Percentiles rank a stretch among this genome's conserved stretches.
Conservation (phyloP, 2,113 vertebrate species). For the Geothlypis trichas region DNA sequence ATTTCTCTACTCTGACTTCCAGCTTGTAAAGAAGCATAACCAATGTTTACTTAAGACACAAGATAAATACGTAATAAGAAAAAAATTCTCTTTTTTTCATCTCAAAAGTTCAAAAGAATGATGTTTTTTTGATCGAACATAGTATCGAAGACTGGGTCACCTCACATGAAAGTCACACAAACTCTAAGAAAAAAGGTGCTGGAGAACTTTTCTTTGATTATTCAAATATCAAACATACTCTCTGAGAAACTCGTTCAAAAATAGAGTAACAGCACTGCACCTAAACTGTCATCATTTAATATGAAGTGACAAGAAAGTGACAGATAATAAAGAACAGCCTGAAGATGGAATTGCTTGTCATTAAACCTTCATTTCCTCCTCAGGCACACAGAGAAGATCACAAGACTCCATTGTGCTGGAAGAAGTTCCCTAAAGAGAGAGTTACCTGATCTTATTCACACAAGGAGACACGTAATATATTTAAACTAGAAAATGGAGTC, state of each 20-base stretch:
- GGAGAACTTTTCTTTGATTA: constrained; percentile 4
- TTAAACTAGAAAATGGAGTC: background rate
- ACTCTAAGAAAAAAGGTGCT: background rate
- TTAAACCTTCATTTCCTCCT: background rate
- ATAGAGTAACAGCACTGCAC: background rate
- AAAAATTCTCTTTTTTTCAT: background rate
- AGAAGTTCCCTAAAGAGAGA: background rate
- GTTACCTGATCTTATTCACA: background rate
- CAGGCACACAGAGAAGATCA: background rate
- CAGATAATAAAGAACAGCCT: background rate
- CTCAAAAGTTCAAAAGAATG: background rate
- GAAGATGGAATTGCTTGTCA: background rate
- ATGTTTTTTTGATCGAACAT: background rate
- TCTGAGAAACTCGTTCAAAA: background rate
- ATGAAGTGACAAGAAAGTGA: constrained; percentile 8
- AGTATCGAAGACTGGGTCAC: background rate
- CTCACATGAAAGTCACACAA: background rate
- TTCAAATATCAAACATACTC: background rate
- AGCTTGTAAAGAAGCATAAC: background rate
- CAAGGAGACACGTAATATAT: background rate
- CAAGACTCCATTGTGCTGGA: background rate
- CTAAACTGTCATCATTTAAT: constrained; percentile 1
- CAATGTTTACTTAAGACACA: background rate
- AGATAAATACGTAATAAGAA: background rate
- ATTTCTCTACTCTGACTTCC: background rate